Percentiles rank a stretch among this genome's conserved stretches.
phyloP scores from a whole-genome alignment of 2,113 vertebrate species.

The Catharus fuscescens region DNA sequence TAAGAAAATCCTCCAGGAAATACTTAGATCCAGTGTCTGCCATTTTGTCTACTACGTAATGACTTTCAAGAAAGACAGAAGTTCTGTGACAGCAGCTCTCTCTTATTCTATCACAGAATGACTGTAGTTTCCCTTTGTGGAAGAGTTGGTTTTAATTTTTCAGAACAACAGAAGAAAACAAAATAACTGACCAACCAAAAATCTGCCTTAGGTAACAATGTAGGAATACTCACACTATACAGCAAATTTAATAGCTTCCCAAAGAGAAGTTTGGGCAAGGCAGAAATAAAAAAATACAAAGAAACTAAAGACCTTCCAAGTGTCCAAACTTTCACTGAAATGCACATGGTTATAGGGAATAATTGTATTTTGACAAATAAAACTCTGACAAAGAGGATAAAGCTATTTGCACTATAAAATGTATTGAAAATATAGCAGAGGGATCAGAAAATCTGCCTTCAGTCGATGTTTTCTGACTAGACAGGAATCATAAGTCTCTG shows the following conservation, averaged over 20 bases:
- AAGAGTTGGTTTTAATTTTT: background rate
- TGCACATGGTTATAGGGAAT: background rate
- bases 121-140: background rate
- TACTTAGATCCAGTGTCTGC: background rate
- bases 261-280: background rate
- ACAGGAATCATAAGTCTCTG: background rate
- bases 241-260: background rate
- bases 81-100: background rate
- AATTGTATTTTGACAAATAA: background rate
- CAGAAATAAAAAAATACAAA: background rate
- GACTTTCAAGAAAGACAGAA: background rate
- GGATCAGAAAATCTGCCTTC: background rate
- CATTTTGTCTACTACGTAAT: background rate
- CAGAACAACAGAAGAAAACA: background rate
- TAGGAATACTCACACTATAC: background rate
- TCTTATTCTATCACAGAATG: background rate
- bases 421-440: background rate
- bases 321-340: background rate
- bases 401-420: background rate
- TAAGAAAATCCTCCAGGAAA: background rate
- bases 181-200: background rate
- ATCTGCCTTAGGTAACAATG: background rate
- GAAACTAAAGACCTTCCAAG: background rate
- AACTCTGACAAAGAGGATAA: background rate
- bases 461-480: background rate